Evolutionary conservation across 2,888 invertebrate genomes (phyloP).

Genomic region (Eupithecia tripunctaria): DNA sequence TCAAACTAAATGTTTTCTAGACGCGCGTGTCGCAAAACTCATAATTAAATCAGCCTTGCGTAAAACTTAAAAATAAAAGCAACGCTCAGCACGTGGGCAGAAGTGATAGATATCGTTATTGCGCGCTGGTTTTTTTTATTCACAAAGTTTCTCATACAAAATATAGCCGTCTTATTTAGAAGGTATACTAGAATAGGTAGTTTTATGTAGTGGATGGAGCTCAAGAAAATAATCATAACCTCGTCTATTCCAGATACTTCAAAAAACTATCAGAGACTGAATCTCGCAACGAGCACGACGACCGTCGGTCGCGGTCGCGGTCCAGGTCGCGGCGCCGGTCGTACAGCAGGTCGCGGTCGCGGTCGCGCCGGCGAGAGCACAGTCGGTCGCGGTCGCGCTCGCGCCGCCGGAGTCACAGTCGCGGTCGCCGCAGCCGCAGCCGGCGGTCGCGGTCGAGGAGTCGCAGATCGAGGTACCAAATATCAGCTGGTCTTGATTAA

Average conservation of each 20-base stretch:
- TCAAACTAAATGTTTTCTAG: too few species aligned
- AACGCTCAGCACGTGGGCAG: too few species aligned
- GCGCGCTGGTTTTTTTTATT: too few species aligned
- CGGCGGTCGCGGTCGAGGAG: constrained; percentile 21
- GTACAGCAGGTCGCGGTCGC: constrained; percentile 62
- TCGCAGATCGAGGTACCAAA: constrained; percentile 49
- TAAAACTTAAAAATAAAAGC: too few species aligned
- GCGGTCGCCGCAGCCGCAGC: constrained; percentile 48
- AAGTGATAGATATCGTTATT: too few species aligned
- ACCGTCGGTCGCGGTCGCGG: constrained; percentile 54
- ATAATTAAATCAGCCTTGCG: too few species aligned
- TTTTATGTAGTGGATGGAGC: not conserved
- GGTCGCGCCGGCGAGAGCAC: constrained; percentile 48
- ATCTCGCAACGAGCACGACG: constrained; percentile 78
- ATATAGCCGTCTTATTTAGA: too few species aligned
- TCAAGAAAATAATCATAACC: not conserved
- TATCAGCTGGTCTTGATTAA: too few species aligned
- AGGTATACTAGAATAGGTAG: too few species aligned
- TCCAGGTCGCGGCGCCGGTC: constrained; percentile 59
- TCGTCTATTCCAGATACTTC: constrained; percentile 52
- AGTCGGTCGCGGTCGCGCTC: constrained; percentile 63
- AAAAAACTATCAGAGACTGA: constrained; percentile 81
- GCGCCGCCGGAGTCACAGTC: constrained; percentile 53
- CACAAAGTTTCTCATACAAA: too few species aligned
- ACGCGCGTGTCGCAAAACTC: too few species aligned